These are phyloP conservation scores for Cebidichthys violaceus DNA, from an alignment of 2,113 vertebrate species.

Conservation along the genomic window DNA sequence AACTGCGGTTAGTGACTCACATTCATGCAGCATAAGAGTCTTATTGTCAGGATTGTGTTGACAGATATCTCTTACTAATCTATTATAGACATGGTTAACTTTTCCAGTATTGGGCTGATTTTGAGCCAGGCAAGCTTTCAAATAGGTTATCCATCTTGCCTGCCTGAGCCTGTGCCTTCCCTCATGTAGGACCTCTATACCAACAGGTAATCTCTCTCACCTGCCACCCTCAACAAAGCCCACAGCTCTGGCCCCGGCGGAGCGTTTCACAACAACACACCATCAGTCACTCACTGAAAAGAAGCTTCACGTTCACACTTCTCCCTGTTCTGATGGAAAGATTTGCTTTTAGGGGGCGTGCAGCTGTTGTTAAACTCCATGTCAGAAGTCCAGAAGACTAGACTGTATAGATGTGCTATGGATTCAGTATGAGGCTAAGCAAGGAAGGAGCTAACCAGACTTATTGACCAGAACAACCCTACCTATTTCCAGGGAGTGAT, in stretches of 20 bases:
- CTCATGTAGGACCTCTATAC: constrained; percentile 55
- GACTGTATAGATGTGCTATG: background rate
- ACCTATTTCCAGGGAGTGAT: background rate
- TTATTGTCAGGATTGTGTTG: constrained; percentile 51
- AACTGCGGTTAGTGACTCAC: constrained; percentile 49
- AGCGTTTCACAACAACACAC: constrained; percentile 70
- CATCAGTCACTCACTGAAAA: constrained; percentile 71
- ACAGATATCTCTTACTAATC: constrained; percentile 48
- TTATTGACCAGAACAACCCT: no score
- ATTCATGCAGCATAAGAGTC: constrained; percentile 46
- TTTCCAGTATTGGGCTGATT: constrained; percentile 22
- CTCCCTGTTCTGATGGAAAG: constrained; percentile 41
- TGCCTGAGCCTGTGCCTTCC: constrained; percentile 68
- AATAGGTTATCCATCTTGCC: constrained; percentile 44
- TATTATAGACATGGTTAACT: constrained; percentile 38
- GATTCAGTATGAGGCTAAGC: constrained; percentile 5
- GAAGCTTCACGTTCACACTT: constrained; percentile 44
- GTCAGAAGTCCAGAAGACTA: background rate
- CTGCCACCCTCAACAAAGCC: constrained; percentile 67
- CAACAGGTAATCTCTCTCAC: constrained; percentile 73
- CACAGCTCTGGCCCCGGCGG: constrained; percentile 33
- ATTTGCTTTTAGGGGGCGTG: constrained; percentile 58
- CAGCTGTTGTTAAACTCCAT: constrained; percentile 42
- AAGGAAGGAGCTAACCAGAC: background rate
- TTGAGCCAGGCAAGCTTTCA: constrained; percentile 32